phyloP scores from a whole-genome alignment of 2,113 vertebrate genomes.

The Aptenodytes forsteri region DNA sequence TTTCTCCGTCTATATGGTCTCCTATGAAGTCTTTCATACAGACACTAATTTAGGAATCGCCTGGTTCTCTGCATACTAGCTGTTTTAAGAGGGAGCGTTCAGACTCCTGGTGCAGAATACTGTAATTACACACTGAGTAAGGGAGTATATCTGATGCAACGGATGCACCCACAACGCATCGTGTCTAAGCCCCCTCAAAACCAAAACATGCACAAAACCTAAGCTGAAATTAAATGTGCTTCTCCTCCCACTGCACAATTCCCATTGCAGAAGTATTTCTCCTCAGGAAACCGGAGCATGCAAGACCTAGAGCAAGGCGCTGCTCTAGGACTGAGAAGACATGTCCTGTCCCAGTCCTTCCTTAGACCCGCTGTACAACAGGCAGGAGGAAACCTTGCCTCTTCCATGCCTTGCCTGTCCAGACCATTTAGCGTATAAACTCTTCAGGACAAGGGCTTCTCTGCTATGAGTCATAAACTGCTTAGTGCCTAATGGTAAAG shows the following conservation, averaged over 20 bases:
- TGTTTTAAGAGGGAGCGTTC: neutral
- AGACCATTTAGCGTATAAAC: neutral
- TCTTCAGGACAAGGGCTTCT: conserved; percentile 35
- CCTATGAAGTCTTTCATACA: neutral
- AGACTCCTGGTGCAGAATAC: neutral
- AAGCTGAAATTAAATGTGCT: neutral
- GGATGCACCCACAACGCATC: neutral
- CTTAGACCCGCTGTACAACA: neutral
- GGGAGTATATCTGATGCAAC: neutral
- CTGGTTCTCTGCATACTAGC: neutral
- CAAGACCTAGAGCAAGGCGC: neutral
- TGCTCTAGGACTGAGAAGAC: neutral
- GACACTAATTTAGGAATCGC: neutral
- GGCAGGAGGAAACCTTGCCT: neutral
- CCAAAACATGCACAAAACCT: neutral
- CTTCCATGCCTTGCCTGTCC: neutral
- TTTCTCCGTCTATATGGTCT: neutral
- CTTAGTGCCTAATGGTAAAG: conserved; percentile 65
- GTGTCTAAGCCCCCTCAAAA: neutral
- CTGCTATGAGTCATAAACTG: conserved; percentile 65
- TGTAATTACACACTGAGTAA: neutral
- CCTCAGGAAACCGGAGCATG: neutral
- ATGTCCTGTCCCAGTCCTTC: neutral
- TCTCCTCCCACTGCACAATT: neutral
- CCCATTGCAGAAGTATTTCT: neutral